A percentile compares a stretch with the other conserved stretches of the same genome.
Evolutionary conservation across 1,140 invertebrate species (phyloP).

Genomic region (Augochlora pura): DNA sequence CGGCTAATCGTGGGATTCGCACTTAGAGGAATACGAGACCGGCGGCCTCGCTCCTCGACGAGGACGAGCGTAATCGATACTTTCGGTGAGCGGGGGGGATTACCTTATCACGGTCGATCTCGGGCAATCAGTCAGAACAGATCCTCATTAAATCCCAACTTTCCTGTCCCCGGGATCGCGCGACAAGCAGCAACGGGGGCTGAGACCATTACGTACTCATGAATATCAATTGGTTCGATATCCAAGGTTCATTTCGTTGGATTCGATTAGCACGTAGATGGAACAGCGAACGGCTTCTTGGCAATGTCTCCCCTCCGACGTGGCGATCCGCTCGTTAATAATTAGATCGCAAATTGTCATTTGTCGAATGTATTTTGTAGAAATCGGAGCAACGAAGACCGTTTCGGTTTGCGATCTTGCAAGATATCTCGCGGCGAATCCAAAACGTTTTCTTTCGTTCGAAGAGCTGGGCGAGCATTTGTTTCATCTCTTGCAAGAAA

Average conservation of each 20-base stretch:
- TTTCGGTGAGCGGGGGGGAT: conserved; percentile 27
- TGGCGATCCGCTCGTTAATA: background rate
- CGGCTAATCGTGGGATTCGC: too few species aligned
- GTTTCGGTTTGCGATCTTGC: too few species aligned
- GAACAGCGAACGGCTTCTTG: background rate
- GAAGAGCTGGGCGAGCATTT: too few species aligned
- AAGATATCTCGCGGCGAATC: too few species aligned
- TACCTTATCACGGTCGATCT: conserved; percentile 33
- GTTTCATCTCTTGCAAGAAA: too few species aligned
- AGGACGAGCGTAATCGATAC: conserved; percentile 37
- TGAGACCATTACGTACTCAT: conserved; percentile 3
- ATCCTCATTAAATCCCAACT: conserved; percentile 27
- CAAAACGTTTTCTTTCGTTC: too few species aligned
- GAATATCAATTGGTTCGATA: background rate
- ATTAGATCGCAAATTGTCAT: too few species aligned
- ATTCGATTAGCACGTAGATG: background rate
- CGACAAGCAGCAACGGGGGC: background rate
- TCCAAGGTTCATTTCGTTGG: background rate
- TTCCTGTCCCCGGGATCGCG: background rate
- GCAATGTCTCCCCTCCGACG: background rate
- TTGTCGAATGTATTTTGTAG: too few species aligned
- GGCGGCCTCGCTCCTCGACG: background rate
- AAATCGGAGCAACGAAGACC: too few species aligned
- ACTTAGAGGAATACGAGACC: background rate
- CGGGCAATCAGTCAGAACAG: conserved; percentile 30